Base-by-base conservation (phyloP, 2,113 vertebrate species). In the Protobothrops flavoviridis region DNA sequence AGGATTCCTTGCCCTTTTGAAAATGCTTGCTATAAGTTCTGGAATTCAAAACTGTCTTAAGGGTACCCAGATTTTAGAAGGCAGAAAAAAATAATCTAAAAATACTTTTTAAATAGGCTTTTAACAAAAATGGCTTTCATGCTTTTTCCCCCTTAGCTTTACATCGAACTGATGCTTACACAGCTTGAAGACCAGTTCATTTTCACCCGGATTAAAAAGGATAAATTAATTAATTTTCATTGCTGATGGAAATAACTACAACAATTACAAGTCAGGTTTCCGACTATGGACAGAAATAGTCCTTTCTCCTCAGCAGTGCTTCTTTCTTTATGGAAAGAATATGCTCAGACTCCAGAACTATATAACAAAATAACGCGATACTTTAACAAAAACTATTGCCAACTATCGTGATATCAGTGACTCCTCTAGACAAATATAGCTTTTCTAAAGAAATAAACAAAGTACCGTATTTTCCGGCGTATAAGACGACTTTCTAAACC, bases 151-250 rank as follows among this genome's bases (percentile, higher is more conserved):
- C 6, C 48, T 39, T 52, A 0, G 48, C 8, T 88, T 56, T 94
- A 74, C 91, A 87, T 0, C 26, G 20, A 69, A 43, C 88, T 39
- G 29, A 1, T 88, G 9, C 0, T 90, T 26, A n/a, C 91, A 87
- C 33, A 26, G 4, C 29, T 91, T 81, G 24, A 48, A 45, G 6
- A 33, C 24, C 26, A 15, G 13, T 69, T 61, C 94, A 90, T 55
- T 90, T 11, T 91, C 56, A 53, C 39, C 81, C 85, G 0, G 6
- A 39, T 69, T 5, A 94, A 93, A 10, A 95, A 92, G 94, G 93
- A 89, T 43, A 1, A 94, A 94, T 85, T 74, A 93, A 91, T 90
- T 45, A 29, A 90, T 93, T 29, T 93, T 90, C 9, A 59, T 64
- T 55, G 90, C 24, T 93, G 45, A 88, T 95, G 53, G 91, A 57